Evolutionary conservation across 1,140 invertebrate species (phyloP), one percentile per base, ranked within the genome.

Genomic region (Heliconius nattereri): DNA sequence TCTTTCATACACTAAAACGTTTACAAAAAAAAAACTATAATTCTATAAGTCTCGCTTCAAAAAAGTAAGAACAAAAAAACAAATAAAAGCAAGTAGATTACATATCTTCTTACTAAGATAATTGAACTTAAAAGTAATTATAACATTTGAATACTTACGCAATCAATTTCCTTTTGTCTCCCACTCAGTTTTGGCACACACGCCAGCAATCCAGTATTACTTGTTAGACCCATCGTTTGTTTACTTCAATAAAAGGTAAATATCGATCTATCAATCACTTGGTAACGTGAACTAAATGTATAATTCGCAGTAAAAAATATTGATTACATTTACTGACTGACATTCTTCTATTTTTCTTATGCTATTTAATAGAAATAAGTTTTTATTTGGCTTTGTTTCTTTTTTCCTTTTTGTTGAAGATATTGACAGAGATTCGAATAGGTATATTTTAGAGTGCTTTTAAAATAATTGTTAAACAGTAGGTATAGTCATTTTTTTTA

Each of bases 121-220:
- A 26, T 6, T 66, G 60, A 66, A 66, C 20, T 16, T 16, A 66
- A 13, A 66, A 6, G 23, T 26, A 66, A 66, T 29, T 66, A 26
- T 66, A 66, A 66, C 3, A 66, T 23, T 29, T 66, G 3, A 35
- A 20, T 76, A 76, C 75, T 49, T 20, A 76, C 75, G 6, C 26
- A 60, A 20, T 32, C 52, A 60, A 87, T 57, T 80, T 91, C 92
- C 89, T 91, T 91, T 70, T 87, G 84, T 76, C 78, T 88, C 7
- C 52, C 32, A 83, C 72, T 71, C 78, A 83, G 85, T 90, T 94
- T 74, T 86, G 87, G 85, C 9, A 89, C 85, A 78, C 89, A 93
- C 1, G 93, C 90, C 73, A 94, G 83, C 35, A 95, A 85, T 35
- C 94, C 94, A 26, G 93, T 95, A 78, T 95, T 94, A 78, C 94